Conservation (phyloP, 2,113 vertebrate species). For the Arothron firmamentum region DNA sequence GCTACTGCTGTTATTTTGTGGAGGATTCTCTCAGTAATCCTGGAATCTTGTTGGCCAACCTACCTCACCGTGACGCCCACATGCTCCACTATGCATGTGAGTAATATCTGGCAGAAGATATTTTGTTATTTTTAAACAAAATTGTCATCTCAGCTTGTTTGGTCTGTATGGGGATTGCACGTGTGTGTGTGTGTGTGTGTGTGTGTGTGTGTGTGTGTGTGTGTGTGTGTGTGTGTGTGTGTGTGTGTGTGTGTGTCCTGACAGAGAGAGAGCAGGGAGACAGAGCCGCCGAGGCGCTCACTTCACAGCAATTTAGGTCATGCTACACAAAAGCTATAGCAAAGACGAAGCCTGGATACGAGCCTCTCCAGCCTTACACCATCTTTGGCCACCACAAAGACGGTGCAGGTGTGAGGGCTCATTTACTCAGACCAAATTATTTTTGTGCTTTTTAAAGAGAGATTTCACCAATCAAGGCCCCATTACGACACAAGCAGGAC, state of each 20-base stretch:
- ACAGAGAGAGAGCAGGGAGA: slow-evolving; percentile 53
- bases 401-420: slow-evolving; percentile 14
- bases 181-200: neutral
- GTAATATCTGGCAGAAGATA: slow-evolving; percentile 38
- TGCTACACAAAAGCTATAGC: slow-evolving; percentile 66
- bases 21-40: slow-evolving; percentile 44
- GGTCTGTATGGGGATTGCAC: slow-evolving; percentile 30
- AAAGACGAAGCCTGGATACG: slow-evolving; percentile 39
- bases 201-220: slow-evolving; percentile 6
- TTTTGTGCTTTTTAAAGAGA: slow-evolving; percentile 18
- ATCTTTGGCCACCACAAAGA: slow-evolving; percentile 12
- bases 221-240: neutral
- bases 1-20: slow-evolving; percentile 26
- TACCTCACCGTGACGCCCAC: slow-evolving; percentile 42
- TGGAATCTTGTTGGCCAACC: slow-evolving; percentile 40
- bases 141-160: slow-evolving; percentile 48
- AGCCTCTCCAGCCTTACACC: slow-evolving; percentile 27
- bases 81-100: slow-evolving; percentile 33
- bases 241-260: neutral
- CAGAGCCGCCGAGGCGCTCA: slow-evolving; percentile 67
- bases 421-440: slow-evolving; percentile 11
- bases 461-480: neutral
- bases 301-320: slow-evolving; percentile 74
- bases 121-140: slow-evolving; percentile 29
- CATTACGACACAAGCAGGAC: slow-evolving; percentile 11